Percentiles rank a stretch among this genome's conserved stretches.
phyloP scores from a whole-genome alignment of 2,888 invertebrate genomes.

The Lycaena phlaeas region DNA sequence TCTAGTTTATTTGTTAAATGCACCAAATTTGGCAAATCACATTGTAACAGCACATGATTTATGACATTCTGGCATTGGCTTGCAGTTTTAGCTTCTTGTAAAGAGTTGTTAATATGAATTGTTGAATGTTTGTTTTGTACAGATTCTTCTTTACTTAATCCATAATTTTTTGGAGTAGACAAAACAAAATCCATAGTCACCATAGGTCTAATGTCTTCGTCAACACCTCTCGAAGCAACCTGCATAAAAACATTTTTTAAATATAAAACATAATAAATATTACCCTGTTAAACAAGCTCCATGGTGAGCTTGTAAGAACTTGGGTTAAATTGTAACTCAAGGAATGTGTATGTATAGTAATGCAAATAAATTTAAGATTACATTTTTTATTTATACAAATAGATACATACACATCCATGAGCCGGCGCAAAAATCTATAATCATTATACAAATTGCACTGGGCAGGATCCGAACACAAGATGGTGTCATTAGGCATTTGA shows the following conservation, averaged over 20 bases:
- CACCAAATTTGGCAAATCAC: constrained; percentile 70
- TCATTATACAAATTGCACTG: no score
- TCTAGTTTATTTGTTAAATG: constrained; percentile 69
- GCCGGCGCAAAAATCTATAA: no score
- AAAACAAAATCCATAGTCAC: constrained; percentile 52
- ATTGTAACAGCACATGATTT: constrained; percentile 55
- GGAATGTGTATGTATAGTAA: no score
- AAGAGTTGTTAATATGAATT: constrained; percentile 33
- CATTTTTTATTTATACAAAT: no score
- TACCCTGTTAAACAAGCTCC: no score
- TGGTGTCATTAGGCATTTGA: no score
- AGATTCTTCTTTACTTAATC: constrained; percentile 26
- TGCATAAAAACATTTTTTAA: constrained; percentile 23
- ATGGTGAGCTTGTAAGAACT: no score
- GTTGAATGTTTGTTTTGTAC: constrained; percentile 16
- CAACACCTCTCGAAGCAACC: constrained; percentile 43
- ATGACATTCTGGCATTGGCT: constrained; percentile 57
- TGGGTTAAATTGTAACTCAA: no score
- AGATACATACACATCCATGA: no score
- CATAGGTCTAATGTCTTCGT: constrained; percentile 46
- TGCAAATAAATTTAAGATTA: no score
- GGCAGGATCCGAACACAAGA: no score
- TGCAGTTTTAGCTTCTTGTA: constrained; percentile 52
- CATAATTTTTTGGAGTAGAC: constrained; percentile 45
- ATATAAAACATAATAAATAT: no score